Base-by-base conservation (phyloP, 2,113 vertebrate genomes). In the Chamaea fasciata region DNA sequence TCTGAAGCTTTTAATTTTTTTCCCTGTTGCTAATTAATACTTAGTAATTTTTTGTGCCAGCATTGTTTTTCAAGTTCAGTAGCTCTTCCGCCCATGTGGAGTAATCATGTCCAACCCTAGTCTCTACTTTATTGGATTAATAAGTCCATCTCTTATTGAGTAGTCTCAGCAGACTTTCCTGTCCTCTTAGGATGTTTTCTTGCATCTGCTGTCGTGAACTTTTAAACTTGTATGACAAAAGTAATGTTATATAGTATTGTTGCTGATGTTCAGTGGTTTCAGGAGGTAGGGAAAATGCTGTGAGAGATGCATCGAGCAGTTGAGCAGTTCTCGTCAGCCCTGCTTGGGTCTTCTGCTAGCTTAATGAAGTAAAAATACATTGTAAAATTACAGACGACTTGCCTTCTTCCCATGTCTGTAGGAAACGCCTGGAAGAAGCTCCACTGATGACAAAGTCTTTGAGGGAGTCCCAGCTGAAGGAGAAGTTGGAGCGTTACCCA, bases 401-500 rank as follows among this genome's bases (percentile, higher is more conserved):
- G 28, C 71, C 24, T 37, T 87, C 14, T 79, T 87, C 37, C 31
- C 19, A 1, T 24, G 9, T 62, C 35, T 49, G 10, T 95, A 99
- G 99, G 97, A 98, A 98, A 90, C 87, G 94, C 6, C 94, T 99
- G 77, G 99, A 99, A 85, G 99, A 99, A 97, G 97, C 98, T 22
- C 99, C 99, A 9, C 96, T 99, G 55, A 97, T 99, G 97, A 99
- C 99, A 52, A 98, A 98, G 93, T 96, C 98, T 87, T 97, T 98
- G 84, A 97, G 97, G 87, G 99, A 99, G 82, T 76, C 98, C 13
- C 99, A 98, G 94, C 96, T 97, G 95, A 99, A 98, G 93, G 98
- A 99, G 83, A 99, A 99, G 96, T 90, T 99, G 80, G 97, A 98
- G 60, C 97, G 98, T 79, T 99, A 99, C 96, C 98, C 99, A 22